Evolutionary conservation across 23 tunicate genomes (phyloP), one percentile per base, ranked within the genome.

Genomic region (Trididemnum clinides): DNA sequence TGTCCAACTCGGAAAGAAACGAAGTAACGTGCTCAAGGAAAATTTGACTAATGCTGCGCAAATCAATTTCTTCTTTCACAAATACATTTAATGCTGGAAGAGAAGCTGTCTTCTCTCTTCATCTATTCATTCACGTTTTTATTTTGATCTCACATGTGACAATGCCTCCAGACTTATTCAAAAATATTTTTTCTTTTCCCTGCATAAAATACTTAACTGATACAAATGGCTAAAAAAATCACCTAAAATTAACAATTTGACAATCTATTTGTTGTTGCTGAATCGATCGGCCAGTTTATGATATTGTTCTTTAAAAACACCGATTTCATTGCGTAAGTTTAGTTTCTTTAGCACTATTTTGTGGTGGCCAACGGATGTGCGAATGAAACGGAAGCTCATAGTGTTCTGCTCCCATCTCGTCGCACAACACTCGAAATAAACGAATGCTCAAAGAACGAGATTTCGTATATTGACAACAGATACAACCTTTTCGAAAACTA

Each of bases 241-340:
- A 22, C 79, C 57, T 71, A 82, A 82, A 84, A 80, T 66, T 18
- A 80, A 35, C 86, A 82, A 82, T 74, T 82, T 82, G 37, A 76
- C 86, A 82, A 82, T 82, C 12, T 15, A 44, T 15, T 44, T 15
- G 54, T n/a, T 44, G 54, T 44, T 15, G 15, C 54, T 10, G 54
- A 44, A 44, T 44, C 54, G 54, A 44, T 44, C 54, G 54, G 54
- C 12, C 10, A 44, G 54, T 44, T 44, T 44, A 44, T 44, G 54
- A 7, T 15, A 7, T 15, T 44, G 54, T 44, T 44, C 54, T 44
- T 15, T 44, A 7, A 44, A 44, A 44, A 15, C 54, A 44, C 54
- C 10, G 54, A 44, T 44, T 44, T 44, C 15, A 44, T 44, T 44
- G 54, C 15, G 54, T 44, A 44, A 15, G 54, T 15, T 44, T 15